These are phyloP conservation scores for Graphium colonna DNA, from an alignment of 2,888 invertebrate genomes.

Conservation along the genomic window DNA sequence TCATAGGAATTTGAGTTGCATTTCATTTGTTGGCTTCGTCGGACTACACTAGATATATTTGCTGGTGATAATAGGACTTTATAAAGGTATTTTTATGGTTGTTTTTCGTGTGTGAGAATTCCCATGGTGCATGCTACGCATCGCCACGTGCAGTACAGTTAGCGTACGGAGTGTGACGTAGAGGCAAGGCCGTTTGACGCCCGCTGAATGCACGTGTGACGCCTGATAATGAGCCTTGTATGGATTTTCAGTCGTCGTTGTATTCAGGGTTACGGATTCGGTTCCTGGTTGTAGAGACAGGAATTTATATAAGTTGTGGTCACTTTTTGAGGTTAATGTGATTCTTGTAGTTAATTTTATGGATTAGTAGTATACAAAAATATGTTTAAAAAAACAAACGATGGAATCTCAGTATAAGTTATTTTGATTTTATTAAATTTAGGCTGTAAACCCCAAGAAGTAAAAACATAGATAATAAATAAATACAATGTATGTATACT, in stretches of 20 bases:
- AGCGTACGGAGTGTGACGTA: constrained; percentile 23
- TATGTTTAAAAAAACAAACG: too few relatives aligned
- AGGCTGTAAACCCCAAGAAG: too few relatives aligned
- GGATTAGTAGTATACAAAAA: too few relatives aligned
- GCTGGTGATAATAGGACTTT: constrained; percentile 2
- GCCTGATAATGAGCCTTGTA: constrained; percentile 15
- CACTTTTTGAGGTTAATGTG: neutral
- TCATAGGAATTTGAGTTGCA: neutral
- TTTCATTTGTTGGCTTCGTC: neutral
- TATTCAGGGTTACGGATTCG: too few relatives aligned
- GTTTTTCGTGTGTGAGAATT: neutral
- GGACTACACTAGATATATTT: neutral
- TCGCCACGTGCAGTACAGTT: constrained; percentile 30
- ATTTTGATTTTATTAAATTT: too few relatives aligned
- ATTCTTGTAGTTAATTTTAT: too few relatives aligned
- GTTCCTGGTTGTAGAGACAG: too few relatives aligned
- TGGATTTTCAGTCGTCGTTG: neutral
- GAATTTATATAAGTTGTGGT: too few relatives aligned
- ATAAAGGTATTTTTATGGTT: neutral
- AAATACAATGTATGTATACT: too few relatives aligned
- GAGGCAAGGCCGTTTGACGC: constrained; percentile 19
- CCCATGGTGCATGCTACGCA: constrained; percentile 6
- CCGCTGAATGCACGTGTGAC: constrained; percentile 13
- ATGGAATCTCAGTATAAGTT: neutral
- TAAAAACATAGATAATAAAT: too few relatives aligned